Evolutionary conservation across 2,113 vertebrate species (phyloP).

Genomic region (Abramis brama): DNA sequence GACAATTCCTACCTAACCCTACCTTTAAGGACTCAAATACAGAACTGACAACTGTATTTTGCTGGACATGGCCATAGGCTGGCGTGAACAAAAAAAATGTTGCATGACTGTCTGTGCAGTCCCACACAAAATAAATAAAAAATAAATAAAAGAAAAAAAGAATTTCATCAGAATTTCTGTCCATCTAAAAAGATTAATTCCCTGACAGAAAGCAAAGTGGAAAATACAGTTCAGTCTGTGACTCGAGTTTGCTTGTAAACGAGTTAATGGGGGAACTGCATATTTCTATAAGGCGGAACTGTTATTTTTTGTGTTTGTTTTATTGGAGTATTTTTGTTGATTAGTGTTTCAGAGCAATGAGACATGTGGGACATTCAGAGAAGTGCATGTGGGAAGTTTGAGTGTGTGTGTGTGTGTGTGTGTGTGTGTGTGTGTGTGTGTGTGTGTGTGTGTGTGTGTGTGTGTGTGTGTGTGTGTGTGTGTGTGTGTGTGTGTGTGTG

Average conservation of each 20-base stretch:
- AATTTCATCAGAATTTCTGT: no score
- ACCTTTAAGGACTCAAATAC: no score
- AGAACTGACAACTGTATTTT: no score
- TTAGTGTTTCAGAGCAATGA: slow-evolving; percentile 5
- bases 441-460: no score
- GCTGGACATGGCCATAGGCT: no score
- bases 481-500: slow-evolving; percentile 2
- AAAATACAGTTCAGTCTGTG: not conserved
- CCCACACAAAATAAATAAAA: no score
- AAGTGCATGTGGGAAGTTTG: not conserved
- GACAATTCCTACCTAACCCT: no score
- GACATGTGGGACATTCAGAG: not conserved
- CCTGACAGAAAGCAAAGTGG: not conserved
- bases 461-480: no score
- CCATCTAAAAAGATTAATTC: not conserved
- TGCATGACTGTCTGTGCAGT: no score
- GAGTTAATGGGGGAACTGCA: not conserved
- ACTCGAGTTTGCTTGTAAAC: not conserved
- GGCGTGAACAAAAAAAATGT: no score
- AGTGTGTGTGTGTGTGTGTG: not conserved
- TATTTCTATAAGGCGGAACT: not conserved
- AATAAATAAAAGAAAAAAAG: no score
- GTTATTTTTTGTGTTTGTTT: not conserved
- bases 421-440: no score
- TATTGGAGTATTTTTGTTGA: not conserved